Evolutionary conservation across 2,113 vertebrate genomes (phyloP).

Genomic region (Epinephelus fuscoguttatus): DNA sequence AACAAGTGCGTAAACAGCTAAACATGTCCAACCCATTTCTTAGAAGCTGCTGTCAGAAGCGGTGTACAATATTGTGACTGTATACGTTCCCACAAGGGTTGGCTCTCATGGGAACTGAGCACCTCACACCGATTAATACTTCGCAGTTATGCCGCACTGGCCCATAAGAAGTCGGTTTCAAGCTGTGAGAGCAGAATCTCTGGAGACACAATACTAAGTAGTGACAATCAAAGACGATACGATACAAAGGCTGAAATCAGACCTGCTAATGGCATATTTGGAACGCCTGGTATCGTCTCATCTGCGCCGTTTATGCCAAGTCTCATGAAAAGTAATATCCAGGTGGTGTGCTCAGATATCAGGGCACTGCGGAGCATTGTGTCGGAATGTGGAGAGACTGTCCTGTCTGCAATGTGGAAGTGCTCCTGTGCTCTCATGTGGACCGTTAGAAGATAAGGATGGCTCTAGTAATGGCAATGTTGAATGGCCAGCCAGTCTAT

Average conservation of each 20-base stretch:
- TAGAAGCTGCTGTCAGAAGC: conserved; percentile 16
- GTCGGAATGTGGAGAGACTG: not conserved
- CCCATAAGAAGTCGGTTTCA: conserved; percentile 13
- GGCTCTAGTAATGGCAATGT: not conserved
- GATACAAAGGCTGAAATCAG: conserved; percentile 32
- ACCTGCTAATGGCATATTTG: conserved; percentile 17
- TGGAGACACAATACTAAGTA: conserved; percentile 22
- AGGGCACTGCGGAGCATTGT: not conserved
- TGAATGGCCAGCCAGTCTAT: too few species aligned
- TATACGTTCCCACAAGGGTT: not conserved
- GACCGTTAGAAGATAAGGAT: not conserved
- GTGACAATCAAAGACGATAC: conserved; percentile 5
- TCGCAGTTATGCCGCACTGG: conserved; percentile 26
- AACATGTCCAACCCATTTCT: conserved; percentile 41
- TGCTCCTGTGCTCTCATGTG: not conserved
- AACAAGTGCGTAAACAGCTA: conserved; percentile 43
- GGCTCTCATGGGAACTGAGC: conserved; percentile 7
- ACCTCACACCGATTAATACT: conserved; percentile 11
- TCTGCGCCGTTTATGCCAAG: not conserved
- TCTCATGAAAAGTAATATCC: conserved; percentile 25
- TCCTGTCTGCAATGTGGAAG: not conserved
- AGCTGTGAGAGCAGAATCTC: conserved; percentile 16
- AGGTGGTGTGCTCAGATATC: not conserved
- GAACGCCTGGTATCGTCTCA: not conserved
- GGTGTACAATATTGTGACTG: not conserved